Evolutionary conservation across 2,888 invertebrate genomes (phyloP), one percentile per base, ranked within the genome.

Genomic region (Periphyllus acericola): DNA sequence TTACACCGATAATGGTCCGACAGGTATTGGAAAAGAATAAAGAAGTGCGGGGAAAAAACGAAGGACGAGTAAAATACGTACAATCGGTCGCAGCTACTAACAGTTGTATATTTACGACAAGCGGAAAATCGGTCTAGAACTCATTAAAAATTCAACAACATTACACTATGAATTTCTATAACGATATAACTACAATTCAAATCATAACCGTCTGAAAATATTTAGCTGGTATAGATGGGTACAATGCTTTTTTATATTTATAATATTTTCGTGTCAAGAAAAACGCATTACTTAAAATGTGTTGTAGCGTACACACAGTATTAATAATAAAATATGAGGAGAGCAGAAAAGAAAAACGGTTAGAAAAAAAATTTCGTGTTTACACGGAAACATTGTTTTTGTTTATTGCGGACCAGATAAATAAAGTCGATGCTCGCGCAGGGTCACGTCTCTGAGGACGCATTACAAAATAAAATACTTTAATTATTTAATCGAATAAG

Each of bases 61-160:
- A 72, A 52, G 52, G 71, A 83, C 72, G 82, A n/a, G 55, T 8
- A 83, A 83, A 82, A 82, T 71, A 29, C 52, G 72, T 46, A 55
- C 72, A 83, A 52, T 72, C 34, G 55, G 25, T 34, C 34, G 0
- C 52, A 83, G 25, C 25, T 6, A 60, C 60, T 60, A 83, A 83
- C 52, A 71, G 52, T 82, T 82, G 52, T 83, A n/a, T 72, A 72
- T 72, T 29, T 9, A 34, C 72, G 83, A 74, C 83, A 74, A 74
- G 74, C 83, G 83, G 74, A 74, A 83, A 83, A 74, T 83, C 83
- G 60, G 52, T 83, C 60, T 60, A 8, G 60, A 60, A 83, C 83
- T 74, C 55, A 74, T 83, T 83, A 83, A 74, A 74, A 74, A 72
- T 83, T 82, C 52, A 82, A 82, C 72, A 72, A 82, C 52, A 72